Base-by-base conservation (phyloP, 2,888 invertebrate species). In the Panorpa germanica region DNA sequence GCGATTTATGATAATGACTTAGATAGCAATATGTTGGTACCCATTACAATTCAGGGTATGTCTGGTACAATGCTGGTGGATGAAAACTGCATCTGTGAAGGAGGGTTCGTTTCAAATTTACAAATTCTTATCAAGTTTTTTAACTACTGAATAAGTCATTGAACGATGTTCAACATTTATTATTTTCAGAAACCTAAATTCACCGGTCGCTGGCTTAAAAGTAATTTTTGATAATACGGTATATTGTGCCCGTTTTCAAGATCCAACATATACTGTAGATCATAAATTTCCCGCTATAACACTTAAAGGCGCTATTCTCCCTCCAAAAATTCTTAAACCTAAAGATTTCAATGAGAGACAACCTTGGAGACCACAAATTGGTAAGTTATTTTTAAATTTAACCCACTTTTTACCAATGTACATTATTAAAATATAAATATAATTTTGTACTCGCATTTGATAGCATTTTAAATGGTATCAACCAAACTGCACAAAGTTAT, bases 251-350 rank as follows among this genome's bases (percentile, higher is more conserved):
- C 60, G 72, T 32, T 93, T 59, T 57, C 55, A 70, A 32, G 88
- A 93, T 60, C 90, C 88, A 0, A 59, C 63, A 41, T 91, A 73
- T 55, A 58, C 65, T 0, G 61, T 60, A 3, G 73, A 69, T 42
- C 81, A 68, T 50, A 59, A 82, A 23, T 91, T 83, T 54, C 73
- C 74, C n/a, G 75, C 91, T 22, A 59, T 57, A 12, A 57, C 71
- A 32, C 60, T 78, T 19, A 56, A 65, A 34, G 67, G 67, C 3
- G 78, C 68, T 11, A 61, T 63, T 33, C 71, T 77, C 40, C 83
- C 91, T 3, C 64, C 69, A 1, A 56, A 65, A 37, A 76, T 83
- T 6, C 58, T 91, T 32, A 83, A 83, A 47, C 81, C 86, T 0
- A 72, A 70, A 20, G 71, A 81, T 49, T 62, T 77, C n/a, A 57